phyloP scores from a whole-genome alignment of 2,888 invertebrate genomes.

The Folsomia candida region DNA sequence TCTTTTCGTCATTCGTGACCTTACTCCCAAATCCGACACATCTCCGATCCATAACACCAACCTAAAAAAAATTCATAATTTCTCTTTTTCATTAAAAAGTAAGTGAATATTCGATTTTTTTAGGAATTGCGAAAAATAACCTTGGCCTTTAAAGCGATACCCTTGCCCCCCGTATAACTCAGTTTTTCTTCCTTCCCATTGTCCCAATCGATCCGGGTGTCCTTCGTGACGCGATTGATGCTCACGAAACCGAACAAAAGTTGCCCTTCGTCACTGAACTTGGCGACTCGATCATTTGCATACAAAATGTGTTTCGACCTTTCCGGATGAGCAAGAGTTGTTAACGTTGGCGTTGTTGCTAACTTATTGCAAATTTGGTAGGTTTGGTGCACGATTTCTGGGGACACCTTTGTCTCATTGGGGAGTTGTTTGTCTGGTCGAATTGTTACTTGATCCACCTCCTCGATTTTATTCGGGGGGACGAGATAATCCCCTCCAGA shows the following conservation, averaged over 20 bases:
- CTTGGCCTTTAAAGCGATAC: not conserved
- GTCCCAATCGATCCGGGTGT: not conserved
- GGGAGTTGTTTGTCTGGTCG: not conserved
- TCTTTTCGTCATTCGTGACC: slow-evolving; percentile 2
- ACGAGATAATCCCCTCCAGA: not conserved
- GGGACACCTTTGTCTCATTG: not conserved
- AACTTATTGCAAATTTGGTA: not conserved
- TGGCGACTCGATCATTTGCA: not conserved
- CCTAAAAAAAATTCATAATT: slow-evolving; percentile 5
- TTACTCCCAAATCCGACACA: slow-evolving; percentile 17
- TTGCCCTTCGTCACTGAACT: not conserved
- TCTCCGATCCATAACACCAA: slow-evolving; percentile 29
- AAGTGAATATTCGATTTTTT: not conserved
- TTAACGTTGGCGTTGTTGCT: not conserved
- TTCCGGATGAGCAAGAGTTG: not conserved
- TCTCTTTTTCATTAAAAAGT: not conserved
- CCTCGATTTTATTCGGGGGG: not conserved
- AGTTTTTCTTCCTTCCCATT: slow-evolving; percentile 9
- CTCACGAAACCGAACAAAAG: not conserved
- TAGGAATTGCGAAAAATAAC: not conserved
- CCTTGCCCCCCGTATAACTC: not conserved
- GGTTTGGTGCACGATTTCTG: not conserved
- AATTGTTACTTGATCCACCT: too few species aligned
- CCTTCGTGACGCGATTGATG: not conserved
- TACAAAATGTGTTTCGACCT: not conserved